Base-by-base conservation (phyloP, 2,888 invertebrate genomes). In the Strigamia transsilvanica region DNA sequence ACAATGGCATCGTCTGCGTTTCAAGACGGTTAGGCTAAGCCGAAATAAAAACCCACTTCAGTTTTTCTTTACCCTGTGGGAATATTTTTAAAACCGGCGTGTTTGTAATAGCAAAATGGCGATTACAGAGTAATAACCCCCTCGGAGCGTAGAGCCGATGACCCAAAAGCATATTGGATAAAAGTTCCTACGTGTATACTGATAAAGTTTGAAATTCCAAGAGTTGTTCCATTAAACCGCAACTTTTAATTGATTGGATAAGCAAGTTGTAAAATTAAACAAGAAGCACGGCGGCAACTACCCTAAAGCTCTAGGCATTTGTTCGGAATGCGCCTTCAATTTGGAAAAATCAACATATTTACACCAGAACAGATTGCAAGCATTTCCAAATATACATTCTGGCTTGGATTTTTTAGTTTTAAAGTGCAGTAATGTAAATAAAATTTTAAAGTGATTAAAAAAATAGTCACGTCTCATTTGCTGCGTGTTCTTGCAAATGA, bases 401-500 rank as follows among this genome's bases (percentile, higher is more conserved):
- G 6, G 6, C 38, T 38, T 38, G 2, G 10, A 6, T 38, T 38
- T 9, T 38, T 38, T 38, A 2, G 18, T 2, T 18, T 56, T 4
- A 56, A 56, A n/a, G 18, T 56, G 5, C 7, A 18, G 13, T 73
- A 73, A 73, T 32, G 32, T 73, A 32, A 73, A 27, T 21, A 73
- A 73, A 73, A 73, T 73, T 73, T 5, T 27, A 56, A 56, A n/a
- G n/a, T 6, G 13, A 15, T 13, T 13, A 56, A 18, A 56, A 56
- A 56, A 18, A 18, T 18, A 32, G 73, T 73, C 73, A 73, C n/a
- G 73, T 32, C 73, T 73, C 73, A 73, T 73, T 73, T 73, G 73
- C 73, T 32, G 73, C 32, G 73, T 32, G 27, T 32, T 73, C 23
- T 73, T n/a, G 73, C 73, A 73, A 73, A 73, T 73, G 32, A 73